Evolutionary conservation across 2,888 invertebrate genomes (phyloP).

Genomic region (Quadroppia sp.): DNA sequence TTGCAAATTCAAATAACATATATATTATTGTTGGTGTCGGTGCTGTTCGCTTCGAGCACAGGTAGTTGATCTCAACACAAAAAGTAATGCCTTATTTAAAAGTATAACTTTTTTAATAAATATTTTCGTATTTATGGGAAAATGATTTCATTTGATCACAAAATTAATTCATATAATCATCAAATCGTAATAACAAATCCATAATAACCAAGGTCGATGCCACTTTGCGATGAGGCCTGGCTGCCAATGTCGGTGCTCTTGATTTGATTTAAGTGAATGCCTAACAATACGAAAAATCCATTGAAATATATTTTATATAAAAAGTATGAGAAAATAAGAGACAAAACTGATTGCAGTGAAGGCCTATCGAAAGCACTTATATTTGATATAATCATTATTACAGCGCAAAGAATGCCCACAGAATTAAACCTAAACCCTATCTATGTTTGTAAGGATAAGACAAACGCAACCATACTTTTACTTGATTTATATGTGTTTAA

Average conservation of each 20-base stretch:
- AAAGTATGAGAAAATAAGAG: neutral
- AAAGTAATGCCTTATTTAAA: neutral
- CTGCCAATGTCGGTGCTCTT: neutral
- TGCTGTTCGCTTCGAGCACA: neutral
- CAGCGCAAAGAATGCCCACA: neutral
- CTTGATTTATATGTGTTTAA: neutral
- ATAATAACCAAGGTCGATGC: constrained; percentile 22
- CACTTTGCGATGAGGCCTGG: constrained; percentile 12
- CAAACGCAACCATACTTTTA: neutral
- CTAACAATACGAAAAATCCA: neutral
- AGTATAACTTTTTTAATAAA: too few relatives aligned
- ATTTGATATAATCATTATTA: constrained; percentile 15
- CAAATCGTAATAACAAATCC: constrained; percentile 5
- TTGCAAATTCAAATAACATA: neutral
- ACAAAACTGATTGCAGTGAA: neutral
- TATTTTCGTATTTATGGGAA: too few relatives aligned
- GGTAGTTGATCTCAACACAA: neutral
- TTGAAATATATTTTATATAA: neutral
- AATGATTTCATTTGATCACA: neutral
- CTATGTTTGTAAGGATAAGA: neutral
- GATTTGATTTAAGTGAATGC: neutral
- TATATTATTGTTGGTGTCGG: neutral
- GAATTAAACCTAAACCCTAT: neutral
- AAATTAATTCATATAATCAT: neutral
- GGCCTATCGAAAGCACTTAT: constrained; percentile 22